These are phyloP conservation scores for Drosophila sordidula DNA, from an alignment of 2,888 invertebrate genomes.

Conservation along the genomic window DNA sequence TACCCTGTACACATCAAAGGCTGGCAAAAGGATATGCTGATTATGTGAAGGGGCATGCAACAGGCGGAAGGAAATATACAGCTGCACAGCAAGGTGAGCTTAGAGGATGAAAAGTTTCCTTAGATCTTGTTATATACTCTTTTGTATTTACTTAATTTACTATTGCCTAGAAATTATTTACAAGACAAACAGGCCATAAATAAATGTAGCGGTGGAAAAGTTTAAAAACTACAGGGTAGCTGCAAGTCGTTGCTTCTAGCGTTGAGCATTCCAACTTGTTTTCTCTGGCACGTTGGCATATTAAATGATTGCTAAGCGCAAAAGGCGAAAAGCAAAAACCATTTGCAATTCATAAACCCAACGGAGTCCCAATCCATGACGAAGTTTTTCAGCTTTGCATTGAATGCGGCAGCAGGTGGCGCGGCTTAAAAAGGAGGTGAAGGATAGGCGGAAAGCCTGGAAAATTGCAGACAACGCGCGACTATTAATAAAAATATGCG, in stretches of 20 bases:
- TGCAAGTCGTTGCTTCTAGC: background rate
- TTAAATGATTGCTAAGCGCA: conserved; percentile 70
- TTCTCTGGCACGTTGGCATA: conserved; percentile 62
- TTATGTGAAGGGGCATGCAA: background rate
- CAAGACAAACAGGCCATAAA: too few species aligned
- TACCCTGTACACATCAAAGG: background rate
- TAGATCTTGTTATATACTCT: background rate
- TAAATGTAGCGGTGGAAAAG: too few species aligned
- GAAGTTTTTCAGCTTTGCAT: conserved; percentile 48
- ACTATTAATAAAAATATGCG: conserved; percentile 73
- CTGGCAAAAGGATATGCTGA: background rate
- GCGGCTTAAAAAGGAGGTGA: conserved; percentile 13
- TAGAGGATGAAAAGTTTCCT: background rate
- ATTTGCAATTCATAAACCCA: conserved; percentile 67
- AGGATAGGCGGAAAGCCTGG: conserved; percentile 27
- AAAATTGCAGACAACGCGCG: conserved; percentile 72
- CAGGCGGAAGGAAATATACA: too few species aligned
- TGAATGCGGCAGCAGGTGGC: conserved; percentile 52
- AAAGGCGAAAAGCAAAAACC: conserved; percentile 64
- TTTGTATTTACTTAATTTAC: background rate
- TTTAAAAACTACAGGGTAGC: background rate
- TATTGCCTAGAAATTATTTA: too few species aligned
- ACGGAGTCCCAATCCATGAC: conserved; percentile 61
- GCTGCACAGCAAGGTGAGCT: too few species aligned
- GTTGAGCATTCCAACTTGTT: conserved; percentile 16